Conservation (phyloP, 2,113 vertebrate species). For the Tupaia tana region DNA sequence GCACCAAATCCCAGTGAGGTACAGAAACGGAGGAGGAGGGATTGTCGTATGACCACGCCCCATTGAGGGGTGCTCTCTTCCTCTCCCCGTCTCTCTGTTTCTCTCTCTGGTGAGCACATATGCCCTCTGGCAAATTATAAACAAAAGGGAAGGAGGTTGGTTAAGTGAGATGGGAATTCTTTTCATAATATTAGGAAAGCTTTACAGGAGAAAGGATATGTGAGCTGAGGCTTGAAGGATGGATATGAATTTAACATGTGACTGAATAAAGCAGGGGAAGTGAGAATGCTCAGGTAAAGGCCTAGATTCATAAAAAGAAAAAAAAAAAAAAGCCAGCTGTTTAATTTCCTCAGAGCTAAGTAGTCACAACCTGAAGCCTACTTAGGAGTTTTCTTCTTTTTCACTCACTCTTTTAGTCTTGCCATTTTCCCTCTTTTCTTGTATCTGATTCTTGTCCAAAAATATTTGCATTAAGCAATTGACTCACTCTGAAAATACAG, state of each 20-base stretch:
- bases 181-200: not conserved
- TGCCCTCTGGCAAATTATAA: no score
- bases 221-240: not conserved
- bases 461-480: conserved; percentile 19
- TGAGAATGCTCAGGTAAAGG: not conserved
- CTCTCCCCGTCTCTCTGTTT: no score
- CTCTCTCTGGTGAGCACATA: no score
- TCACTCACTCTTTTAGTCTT: not conserved
- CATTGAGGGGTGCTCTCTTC: no score
- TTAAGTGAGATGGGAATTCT: not conserved
- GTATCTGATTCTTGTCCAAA: not conserved
- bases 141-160: no score
- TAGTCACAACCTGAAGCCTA: not conserved
- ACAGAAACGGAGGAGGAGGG: not conserved
- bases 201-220: not conserved
- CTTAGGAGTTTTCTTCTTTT: not conserved
- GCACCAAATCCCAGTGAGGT: not conserved
- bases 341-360: not conserved
- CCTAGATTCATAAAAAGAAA: not conserved
- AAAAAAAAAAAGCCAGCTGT: not conserved
- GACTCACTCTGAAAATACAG: not conserved
- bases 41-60: no score
- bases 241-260: not conserved
- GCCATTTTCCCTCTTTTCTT: not conserved
- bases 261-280: not conserved